These are phyloP conservation scores for Ceramica pisi DNA, from an alignment of 2,888 invertebrate genomes.

Conservation along the genomic window DNA sequence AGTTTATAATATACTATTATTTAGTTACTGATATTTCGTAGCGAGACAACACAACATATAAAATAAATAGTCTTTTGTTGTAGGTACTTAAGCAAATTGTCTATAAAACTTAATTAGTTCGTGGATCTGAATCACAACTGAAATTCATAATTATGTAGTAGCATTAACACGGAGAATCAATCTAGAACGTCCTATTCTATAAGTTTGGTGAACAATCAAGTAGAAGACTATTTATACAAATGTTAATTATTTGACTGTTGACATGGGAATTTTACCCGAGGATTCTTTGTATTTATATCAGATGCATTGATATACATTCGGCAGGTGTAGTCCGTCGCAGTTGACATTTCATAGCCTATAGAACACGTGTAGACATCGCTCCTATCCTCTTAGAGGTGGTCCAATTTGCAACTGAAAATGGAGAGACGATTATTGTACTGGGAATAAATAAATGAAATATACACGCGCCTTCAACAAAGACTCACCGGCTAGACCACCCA, in stretches of 20 bases:
- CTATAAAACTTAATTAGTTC: not conserved
- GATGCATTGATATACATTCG: constrained; percentile 32
- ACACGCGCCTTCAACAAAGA: constrained; percentile 45
- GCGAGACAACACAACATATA: not conserved
- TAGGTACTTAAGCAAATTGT: not conserved
- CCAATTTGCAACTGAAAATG: constrained; percentile 58
- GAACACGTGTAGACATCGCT: constrained; percentile 12
- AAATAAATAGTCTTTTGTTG: not conserved
- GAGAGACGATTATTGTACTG: constrained; percentile 47
- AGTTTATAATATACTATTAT: constrained; percentile 42
- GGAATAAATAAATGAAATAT: constrained; percentile 57
- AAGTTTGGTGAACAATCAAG: not conserved
- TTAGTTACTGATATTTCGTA: constrained; percentile 42
- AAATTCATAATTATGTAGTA: not conserved
- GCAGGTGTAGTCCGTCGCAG: constrained; percentile 34
- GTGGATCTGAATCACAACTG: not conserved
- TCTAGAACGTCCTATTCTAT: not conserved
- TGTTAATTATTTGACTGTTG: constrained; percentile 6
- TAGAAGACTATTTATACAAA: not conserved
- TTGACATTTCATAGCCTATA: constrained; percentile 30
- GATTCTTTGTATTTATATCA: constrained; percentile 2
- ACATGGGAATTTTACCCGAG: constrained; percentile 6
- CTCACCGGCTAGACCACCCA: constrained; percentile 61
- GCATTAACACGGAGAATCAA: not conserved
- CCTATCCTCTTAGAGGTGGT: constrained; percentile 47